Base-by-base conservation (phyloP, 2,797 vertebrate species). In the Crenuchus spilurus region DNA sequence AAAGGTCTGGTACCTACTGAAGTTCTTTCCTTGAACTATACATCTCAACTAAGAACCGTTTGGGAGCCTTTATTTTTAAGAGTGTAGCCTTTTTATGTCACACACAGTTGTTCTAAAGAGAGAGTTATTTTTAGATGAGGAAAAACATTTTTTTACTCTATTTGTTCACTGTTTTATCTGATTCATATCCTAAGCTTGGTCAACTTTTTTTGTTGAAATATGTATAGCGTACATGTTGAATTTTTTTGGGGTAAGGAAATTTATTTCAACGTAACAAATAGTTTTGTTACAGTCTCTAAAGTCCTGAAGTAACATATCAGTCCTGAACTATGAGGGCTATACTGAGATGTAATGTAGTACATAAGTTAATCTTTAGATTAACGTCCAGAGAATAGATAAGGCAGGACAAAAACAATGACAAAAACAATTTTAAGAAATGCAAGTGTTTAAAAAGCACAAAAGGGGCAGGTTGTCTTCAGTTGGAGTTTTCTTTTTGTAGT, bases 51-150 rank as follows among this genome's bases (percentile, higher is more conserved):
- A n/a, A n/a, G n/a, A n/a, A n/a, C n/a, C n/a, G n/a, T n/a, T n/a
- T n/a, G n/a, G n/a, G n/a, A n/a, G n/a, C n/a, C n/a, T n/a, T n/a
- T n/a, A n/a, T n/a, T n/a, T n/a, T n/a, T n/a, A n/a, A n/a, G n/a
- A n/a, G n/a, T n/a, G n/a, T n/a, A n/a, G n/a, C n/a, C n/a, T n/a
- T n/a, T n/a, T n/a, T n/a, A n/a, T n/a, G n/a, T n/a, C n/a, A 48
- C 31, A 30, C 41, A 13, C 42, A 58, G 48, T 33, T 58, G 18
- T 79, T 49, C 58, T 82, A 72, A 83, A 78, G 76, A 75, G 74
- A 80, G 51, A 73, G n/a, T 41, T 86, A 84, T 89, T 88, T 82
- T 84, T 81, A 75, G 64, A 79, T 6, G 4, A 63, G n/a, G 18
- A 11, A 20, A 41, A 28, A 16, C 28, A 35, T 58, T 81, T 81